A percentile compares a stretch with the other conserved stretches of the same genome.
These are phyloP conservation scores for Armadillidium nasatum DNA, from an alignment of 1,140 invertebrate genomes.

Conservation along the genomic window DNA sequence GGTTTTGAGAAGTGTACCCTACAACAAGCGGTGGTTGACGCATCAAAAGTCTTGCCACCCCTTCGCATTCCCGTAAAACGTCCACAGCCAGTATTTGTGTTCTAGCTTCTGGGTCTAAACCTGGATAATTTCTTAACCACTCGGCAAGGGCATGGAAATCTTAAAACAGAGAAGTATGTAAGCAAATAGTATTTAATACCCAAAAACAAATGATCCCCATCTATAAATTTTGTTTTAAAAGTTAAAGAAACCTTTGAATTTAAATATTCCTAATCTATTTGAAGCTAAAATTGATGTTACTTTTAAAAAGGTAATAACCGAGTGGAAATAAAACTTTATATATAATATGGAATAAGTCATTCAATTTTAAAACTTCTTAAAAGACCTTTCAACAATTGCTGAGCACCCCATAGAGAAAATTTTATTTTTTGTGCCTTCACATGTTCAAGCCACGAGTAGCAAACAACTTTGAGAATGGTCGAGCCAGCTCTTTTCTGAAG, in stretches of 20 bases:
- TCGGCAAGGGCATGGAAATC: conserved; percentile 69
- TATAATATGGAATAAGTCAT: too few relatives aligned
- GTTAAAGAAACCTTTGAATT: too few relatives aligned
- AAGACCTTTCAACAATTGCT: conserved; percentile 39
- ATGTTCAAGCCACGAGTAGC: conserved; percentile 76
- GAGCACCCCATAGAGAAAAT: conserved; percentile 53
- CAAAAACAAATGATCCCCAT: conserved; percentile 30
- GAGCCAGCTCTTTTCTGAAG: conserved; percentile 64
- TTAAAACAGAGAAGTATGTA: conserved; percentile 49
- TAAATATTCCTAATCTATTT: too few relatives aligned
- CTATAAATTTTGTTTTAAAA: too few relatives aligned
- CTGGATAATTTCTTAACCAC: conserved; percentile 61
- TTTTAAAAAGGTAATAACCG: too few relatives aligned
- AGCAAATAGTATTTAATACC: conserved; percentile 44
- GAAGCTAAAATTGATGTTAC: too few relatives aligned
- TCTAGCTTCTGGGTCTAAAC: conserved; percentile 53
- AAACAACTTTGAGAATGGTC: conserved; percentile 70
- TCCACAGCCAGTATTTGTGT: conserved; percentile 68
- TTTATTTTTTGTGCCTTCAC: conserved; percentile 73
- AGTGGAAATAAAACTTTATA: too few relatives aligned
- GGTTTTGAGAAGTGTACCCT: conserved; percentile 48
- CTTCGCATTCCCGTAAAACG: conserved; percentile 63
- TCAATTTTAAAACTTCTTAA: too few relatives aligned
- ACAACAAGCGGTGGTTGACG: conserved; percentile 68
- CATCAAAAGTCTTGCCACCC: conserved; percentile 67